Conservation (phyloP, 2,888 invertebrate genomes). For the Globia sparganii region DNA sequence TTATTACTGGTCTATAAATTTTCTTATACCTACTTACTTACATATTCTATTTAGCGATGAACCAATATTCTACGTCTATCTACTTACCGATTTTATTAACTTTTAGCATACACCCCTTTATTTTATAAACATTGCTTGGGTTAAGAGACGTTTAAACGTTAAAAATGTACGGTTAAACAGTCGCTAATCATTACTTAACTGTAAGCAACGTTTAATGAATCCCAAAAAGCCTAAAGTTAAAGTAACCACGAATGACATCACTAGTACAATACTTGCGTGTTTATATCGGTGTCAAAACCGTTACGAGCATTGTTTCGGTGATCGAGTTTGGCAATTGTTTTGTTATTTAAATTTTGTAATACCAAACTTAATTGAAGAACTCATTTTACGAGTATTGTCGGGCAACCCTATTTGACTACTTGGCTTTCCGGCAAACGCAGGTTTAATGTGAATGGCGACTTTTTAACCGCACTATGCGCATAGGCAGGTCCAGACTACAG, state of each 20-base stretch:
- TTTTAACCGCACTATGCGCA: too few species aligned
- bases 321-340: slow-evolving; percentile 61
- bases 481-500: too few species aligned
- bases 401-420: slow-evolving; percentile 22
- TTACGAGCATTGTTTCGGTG: slow-evolving; percentile 40
- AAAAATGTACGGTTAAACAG: neutral
- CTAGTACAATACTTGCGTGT: slow-evolving; percentile 52
- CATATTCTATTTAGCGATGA: neutral
- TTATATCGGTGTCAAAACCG: slow-evolving; percentile 59
- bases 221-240: neutral
- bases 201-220: neutral
- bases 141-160: neutral
- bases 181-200: neutral
- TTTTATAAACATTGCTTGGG: neutral
- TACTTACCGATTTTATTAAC: neutral
- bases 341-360: slow-evolving; percentile 53
- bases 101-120: neutral
- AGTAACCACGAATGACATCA: slow-evolving; percentile 28
- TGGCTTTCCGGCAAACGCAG: neutral
- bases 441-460: too few species aligned
- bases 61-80: neutral
- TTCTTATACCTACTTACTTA: neutral
- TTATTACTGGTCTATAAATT: slow-evolving; percentile 18
- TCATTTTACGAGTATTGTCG: slow-evolving; percentile 31
- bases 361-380: slow-evolving; percentile 44